Base-by-base conservation (phyloP, 1,140 invertebrate species). In the Drosophila erecta region DNA sequence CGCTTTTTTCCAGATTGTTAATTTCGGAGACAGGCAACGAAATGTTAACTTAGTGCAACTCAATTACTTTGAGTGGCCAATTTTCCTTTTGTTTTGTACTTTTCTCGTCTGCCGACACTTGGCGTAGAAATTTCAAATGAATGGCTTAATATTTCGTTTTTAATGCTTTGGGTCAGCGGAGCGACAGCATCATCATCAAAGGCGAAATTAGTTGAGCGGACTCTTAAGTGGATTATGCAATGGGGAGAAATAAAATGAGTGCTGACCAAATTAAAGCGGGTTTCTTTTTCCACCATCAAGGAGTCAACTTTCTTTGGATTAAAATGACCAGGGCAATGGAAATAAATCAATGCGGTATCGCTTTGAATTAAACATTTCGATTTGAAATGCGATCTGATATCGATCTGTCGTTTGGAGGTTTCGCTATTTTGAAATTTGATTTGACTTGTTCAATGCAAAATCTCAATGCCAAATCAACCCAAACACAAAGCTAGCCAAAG, bases 1-100 rank as follows among this genome's bases (percentile, higher is more conserved):
- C 27, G 4, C 46, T 41, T 33, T 17, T 49, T 41, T 8, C 14
- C 8, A 35, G 47, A 70, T 74, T 46, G 40, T 47, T 61, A 53
- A 55, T 55, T 61, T 47, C 41, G 37, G 43, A 74, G 50, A 53
- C 69, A 30, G 47, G 43, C 72, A 35, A 38, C 57, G 44, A 47
- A 55, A 61, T 73, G 15, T 74, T 14, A 38, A 66, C 27, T 64
- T 37, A 59, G 50, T 74, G 75, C 75, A 59, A 86, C 62, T 89
- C 71, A 86, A 86, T 71, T 86, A 64, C 53, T 77, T 75, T 87
- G 74, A 87, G 75, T 83, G 79, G 62, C 54, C 81, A 87, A 87
- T 86, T 87, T 78, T 67, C 58, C 51, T 47, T 51, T 57, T 46
- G 50, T 78, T 53, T 54, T 22, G 49, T 33, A 2, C 15, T 50